phyloP scores from a whole-genome alignment of 2,113 vertebrate genomes.

The Lucifuga dentata region DNA sequence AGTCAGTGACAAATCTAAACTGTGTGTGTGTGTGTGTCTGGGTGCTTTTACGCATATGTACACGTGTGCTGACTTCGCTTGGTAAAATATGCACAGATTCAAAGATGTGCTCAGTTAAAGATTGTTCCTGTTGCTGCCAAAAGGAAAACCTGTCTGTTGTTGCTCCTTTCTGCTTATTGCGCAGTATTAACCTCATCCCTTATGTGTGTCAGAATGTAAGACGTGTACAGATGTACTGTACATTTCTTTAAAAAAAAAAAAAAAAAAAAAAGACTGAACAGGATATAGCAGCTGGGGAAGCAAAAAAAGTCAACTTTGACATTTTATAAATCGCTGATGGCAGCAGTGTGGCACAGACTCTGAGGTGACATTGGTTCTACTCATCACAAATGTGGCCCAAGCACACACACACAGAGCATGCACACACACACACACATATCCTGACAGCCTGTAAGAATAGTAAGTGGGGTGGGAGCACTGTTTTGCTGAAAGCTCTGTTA shows the following conservation, averaged over 20 bases:
- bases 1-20: too few species aligned
- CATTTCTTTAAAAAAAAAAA: neutral
- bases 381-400: slow-evolving; percentile 17
- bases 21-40: too few species aligned
- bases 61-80: neutral
- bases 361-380: slow-evolving; percentile 26
- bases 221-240: neutral
- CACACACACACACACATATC: neutral
- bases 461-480: slow-evolving; percentile 1
- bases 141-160: slow-evolving; percentile 16
- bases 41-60: neutral
- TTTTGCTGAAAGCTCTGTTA: slow-evolving; percentile 19
- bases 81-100: neutral
- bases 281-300: neutral
- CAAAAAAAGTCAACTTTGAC: slow-evolving; percentile 21
- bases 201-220: neutral
- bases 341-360: slow-evolving; percentile 17
- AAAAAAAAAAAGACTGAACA: neutral
- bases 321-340: slow-evolving; percentile 33
- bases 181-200: neutral
- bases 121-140: slow-evolving; percentile 3
- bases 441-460: slow-evolving; percentile 14
- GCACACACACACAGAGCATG: neutral
- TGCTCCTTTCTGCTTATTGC: neutral
- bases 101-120: neutral